Percentiles rank a stretch among this genome's conserved stretches.
Conservation (phyloP, 2,797 vertebrate genomes). For the Amphiprion clarkii region DNA sequence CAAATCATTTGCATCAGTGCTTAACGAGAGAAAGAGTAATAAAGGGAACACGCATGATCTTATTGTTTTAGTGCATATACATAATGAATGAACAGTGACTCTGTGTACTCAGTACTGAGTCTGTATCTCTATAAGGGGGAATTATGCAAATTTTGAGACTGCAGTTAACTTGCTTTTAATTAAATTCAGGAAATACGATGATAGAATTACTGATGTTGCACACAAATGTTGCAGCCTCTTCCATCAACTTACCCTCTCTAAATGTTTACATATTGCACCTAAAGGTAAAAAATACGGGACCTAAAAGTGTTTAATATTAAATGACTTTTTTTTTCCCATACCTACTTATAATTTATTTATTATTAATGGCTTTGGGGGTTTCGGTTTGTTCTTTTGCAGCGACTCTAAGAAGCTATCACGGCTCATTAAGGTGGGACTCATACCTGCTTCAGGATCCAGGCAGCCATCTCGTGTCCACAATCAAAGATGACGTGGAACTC, state of each 20-base stretch:
- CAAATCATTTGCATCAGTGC: constrained; percentile 54
- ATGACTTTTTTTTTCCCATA: not conserved
- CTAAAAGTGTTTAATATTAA: constrained; percentile 1
- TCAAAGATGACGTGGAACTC: constrained; percentile 99
- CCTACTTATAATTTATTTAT: not conserved
- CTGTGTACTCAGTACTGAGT: constrained; percentile 20
- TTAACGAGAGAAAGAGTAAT: constrained; percentile 56
- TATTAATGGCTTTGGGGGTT: not conserved
- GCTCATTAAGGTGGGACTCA: constrained; percentile 26
- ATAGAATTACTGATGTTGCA: constrained; percentile 38
- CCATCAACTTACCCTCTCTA: not conserved
- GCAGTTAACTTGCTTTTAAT: constrained; percentile 57
- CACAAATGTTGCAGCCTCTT: constrained; percentile 10
- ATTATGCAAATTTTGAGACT: constrained; percentile 50
- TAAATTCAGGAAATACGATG: constrained; percentile 32
- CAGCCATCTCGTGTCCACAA: constrained; percentile 98
- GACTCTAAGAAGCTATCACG: constrained; percentile 2
- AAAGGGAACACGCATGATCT: constrained; percentile 41
- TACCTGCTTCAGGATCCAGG: constrained; percentile 97
- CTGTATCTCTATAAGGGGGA: constrained; percentile 23
- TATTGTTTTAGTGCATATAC: constrained; percentile 53
- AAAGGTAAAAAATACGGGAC: not conserved
- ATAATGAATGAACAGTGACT: constrained; percentile 51
- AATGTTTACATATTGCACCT: constrained; percentile 3
- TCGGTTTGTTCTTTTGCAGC: not conserved